A percentile compares a stretch with the other conserved stretches of the same genome.
phyloP scores from a whole-genome alignment of 2,888 invertebrate genomes.

The Drosophila maculinotata region DNA sequence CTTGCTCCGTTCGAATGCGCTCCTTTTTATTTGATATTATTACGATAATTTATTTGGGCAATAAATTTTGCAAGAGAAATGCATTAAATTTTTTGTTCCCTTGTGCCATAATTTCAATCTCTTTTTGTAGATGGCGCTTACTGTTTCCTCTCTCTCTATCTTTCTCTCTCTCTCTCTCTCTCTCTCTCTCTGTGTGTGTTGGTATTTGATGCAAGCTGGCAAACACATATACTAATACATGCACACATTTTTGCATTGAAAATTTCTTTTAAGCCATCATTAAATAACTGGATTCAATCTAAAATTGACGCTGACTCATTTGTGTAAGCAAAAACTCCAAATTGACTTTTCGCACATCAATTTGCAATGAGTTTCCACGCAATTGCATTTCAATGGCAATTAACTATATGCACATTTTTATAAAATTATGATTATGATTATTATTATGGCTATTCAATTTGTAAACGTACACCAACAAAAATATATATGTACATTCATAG shows the following conservation, averaged over 20 bases:
- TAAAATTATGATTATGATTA: conserved; percentile 34
- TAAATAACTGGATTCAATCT: conserved; percentile 34
- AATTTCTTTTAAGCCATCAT: conserved; percentile 25
- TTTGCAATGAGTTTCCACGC: conserved; percentile 60
- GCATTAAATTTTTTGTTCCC: conserved; percentile 75
- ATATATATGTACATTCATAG: not conserved
- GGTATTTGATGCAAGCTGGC: conserved; percentile 11
- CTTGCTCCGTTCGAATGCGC: conserved; percentile 45
- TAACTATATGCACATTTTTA: conserved; percentile 21
- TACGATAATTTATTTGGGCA: conserved; percentile 82
- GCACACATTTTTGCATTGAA: conserved; percentile 9
- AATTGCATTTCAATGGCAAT: conserved; percentile 54
- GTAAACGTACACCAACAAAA: too few relatives aligned
- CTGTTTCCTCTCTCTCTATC: conserved; percentile 14
- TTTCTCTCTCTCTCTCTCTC: not conserved
- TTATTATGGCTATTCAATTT: conserved; percentile 29
- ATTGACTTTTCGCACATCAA: conserved; percentile 39
- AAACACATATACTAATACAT: not conserved
- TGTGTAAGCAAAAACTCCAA: conserved; percentile 15
- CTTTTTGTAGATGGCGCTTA: conserved; percentile 40
- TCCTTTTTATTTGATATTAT: conserved; percentile 78
- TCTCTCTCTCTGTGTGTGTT: conserved; percentile 8
- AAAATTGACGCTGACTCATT: conserved; percentile 35
- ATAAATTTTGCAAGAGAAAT: conserved; percentile 82
- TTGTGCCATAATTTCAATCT: conserved; percentile 72